Evolutionary conservation across 2,797 vertebrate genomes (phyloP).

Genomic region (Anomalospiza imberbis): DNA sequence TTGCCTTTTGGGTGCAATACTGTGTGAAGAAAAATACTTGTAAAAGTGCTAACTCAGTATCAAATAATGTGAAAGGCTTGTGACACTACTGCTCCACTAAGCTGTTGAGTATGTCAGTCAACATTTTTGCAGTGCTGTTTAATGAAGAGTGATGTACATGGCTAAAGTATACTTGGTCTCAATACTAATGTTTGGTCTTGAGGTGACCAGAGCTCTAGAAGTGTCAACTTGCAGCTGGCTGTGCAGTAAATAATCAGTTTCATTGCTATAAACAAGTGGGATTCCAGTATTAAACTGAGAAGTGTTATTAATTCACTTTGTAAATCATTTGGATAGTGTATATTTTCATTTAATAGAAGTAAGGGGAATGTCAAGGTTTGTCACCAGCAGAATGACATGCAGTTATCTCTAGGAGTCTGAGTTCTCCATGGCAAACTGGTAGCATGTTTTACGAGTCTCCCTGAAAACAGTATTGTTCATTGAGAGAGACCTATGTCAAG

Average conservation of each 20-base stretch:
- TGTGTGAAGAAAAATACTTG: neutral
- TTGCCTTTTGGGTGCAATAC: neutral
- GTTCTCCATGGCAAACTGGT: accelerated
- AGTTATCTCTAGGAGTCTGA: neutral
- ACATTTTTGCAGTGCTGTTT: neutral
- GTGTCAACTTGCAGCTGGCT: neutral
- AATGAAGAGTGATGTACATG: neutral
- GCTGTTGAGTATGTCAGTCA: neutral
- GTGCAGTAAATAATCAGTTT: neutral
- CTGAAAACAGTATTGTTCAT: neutral
- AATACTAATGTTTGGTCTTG: neutral
- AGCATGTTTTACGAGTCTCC: neutral
- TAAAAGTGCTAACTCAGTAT: neutral
- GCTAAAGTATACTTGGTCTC: neutral
- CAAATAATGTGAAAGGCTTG: neutral
- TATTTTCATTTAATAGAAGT: neutral
- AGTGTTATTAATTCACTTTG: neutral
- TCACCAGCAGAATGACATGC: neutral
- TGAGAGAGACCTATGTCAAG: neutral
- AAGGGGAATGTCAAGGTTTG: neutral
- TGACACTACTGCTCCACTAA: neutral
- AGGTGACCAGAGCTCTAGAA: neutral
- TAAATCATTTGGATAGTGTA: neutral
- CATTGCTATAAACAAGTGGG: neutral
- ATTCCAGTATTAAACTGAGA: neutral